phyloP scores from a whole-genome alignment of 2,888 invertebrate species.

The Acanthosoma haemorrhoidale region DNA sequence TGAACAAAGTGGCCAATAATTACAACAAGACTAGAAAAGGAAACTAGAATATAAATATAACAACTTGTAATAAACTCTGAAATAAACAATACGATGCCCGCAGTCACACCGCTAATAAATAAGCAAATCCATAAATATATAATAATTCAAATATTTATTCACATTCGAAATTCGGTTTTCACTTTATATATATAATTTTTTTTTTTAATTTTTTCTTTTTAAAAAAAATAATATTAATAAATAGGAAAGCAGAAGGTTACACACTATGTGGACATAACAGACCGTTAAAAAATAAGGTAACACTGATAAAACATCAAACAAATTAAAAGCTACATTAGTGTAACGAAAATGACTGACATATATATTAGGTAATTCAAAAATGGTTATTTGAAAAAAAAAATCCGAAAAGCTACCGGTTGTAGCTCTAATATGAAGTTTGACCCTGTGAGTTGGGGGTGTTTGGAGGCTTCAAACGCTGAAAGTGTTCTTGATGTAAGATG shows the following conservation, averaged over 20 bases:
- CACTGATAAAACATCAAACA: conserved; percentile 1
- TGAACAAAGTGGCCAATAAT: conserved; percentile 24
- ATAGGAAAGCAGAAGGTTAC: background rate
- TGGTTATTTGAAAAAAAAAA: background rate
- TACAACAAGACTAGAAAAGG: conserved; percentile 25
- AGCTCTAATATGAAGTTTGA: background rate
- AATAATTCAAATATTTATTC: conserved; percentile 3
- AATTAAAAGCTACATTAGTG: background rate
- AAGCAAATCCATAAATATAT: conserved; percentile 21
- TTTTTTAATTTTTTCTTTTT: background rate
- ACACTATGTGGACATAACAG: background rate
- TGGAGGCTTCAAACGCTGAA: background rate
- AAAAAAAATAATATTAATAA: background rate
- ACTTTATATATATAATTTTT: background rate
- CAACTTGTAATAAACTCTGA: conserved; percentile 22
- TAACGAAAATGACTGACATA: background rate
- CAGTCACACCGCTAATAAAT: conserved; percentile 14
- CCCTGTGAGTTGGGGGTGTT: conserved; percentile 9
- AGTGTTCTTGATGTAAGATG: background rate
- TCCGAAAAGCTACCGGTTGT: background rate
- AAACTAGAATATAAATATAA: conserved; percentile 17
- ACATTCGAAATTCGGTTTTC: conserved; percentile 24
- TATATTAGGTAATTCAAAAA: background rate
- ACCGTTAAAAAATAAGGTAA: background rate
- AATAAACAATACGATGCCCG: conserved; percentile 18